A percentile compares a stretch with the other conserved stretches of the same genome.
Conservation (phyloP, 2,113 vertebrate species). For the Orientallactaga bullata region DNA sequence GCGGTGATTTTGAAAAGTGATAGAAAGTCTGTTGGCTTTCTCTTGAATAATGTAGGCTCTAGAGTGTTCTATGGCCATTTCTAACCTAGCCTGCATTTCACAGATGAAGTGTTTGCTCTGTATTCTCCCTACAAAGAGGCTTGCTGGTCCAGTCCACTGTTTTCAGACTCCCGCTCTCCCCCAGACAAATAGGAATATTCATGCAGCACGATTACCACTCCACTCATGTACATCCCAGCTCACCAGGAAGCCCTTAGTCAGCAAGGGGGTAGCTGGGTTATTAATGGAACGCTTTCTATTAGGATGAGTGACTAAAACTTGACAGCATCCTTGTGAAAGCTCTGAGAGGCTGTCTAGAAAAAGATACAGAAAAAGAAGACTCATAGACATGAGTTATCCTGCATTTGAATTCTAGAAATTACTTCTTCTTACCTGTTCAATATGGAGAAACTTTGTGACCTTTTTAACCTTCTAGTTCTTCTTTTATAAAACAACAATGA, state of each 20-base stretch:
- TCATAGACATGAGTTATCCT: conserved; percentile 6
- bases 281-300: conserved; percentile 50
- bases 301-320: background rate
- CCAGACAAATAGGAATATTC: background rate
- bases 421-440: conserved; percentile 12
- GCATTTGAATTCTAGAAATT: conserved; percentile 32
- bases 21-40: background rate
- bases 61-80: conserved; percentile 9
- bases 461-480: background rate
- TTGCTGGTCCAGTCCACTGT: background rate
- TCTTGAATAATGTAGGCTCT: background rate
- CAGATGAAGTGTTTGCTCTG: background rate
- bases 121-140: background rate
- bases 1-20: background rate
- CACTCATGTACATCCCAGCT: background rate
- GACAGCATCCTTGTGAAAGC: background rate
- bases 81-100: background rate
- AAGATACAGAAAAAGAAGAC: background rate
- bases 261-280: background rate
- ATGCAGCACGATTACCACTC: background rate
- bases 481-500: conserved; percentile 17
- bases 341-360: background rate
- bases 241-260: background rate
- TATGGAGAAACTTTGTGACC: background rate
- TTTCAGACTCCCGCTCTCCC: background rate